Evolutionary conservation across 1,140 invertebrate genomes (phyloP).

Genomic region (Caerostris extrusa): DNA sequence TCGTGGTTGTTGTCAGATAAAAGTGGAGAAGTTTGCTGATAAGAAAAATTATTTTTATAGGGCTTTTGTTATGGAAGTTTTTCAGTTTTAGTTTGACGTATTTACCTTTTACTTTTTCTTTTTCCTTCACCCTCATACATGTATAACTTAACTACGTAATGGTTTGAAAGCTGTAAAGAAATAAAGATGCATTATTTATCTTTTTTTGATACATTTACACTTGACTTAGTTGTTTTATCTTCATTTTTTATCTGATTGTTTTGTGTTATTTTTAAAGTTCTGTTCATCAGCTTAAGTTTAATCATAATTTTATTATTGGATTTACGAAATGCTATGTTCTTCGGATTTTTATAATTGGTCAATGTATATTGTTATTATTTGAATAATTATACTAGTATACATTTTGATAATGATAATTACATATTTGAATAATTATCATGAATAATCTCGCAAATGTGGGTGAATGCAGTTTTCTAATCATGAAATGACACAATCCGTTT

Average conservation of each 20-base stretch:
- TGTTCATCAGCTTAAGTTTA: too few species aligned
- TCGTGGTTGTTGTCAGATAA: background rate
- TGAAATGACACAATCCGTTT: too few species aligned
- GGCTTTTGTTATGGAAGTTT: background rate
- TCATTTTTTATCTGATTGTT: background rate
- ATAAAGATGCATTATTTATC: background rate
- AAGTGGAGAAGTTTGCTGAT: background rate
- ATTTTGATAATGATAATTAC: too few species aligned
- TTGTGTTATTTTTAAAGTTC: too few species aligned
- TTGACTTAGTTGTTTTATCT: background rate
- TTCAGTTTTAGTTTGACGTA: background rate
- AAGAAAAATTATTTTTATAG: conserved; percentile 40
- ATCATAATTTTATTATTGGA: too few species aligned
- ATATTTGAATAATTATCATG: too few species aligned
- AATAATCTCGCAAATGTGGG: too few species aligned
- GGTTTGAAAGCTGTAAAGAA: background rate
- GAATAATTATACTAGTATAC: too few species aligned
- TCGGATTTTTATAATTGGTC: too few species aligned
- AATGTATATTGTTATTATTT: too few species aligned
- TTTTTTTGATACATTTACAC: background rate
- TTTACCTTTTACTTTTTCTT: background rate
- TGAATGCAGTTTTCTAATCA: too few species aligned
- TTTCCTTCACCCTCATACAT: background rate
- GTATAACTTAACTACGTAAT: background rate
- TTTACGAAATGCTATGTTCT: too few species aligned